A percentile compares a stretch with the other conserved stretches of the same genome.
Evolutionary conservation across 2,888 invertebrate genomes (phyloP).

Genomic region (Drosophila nr. medialis): DNA sequence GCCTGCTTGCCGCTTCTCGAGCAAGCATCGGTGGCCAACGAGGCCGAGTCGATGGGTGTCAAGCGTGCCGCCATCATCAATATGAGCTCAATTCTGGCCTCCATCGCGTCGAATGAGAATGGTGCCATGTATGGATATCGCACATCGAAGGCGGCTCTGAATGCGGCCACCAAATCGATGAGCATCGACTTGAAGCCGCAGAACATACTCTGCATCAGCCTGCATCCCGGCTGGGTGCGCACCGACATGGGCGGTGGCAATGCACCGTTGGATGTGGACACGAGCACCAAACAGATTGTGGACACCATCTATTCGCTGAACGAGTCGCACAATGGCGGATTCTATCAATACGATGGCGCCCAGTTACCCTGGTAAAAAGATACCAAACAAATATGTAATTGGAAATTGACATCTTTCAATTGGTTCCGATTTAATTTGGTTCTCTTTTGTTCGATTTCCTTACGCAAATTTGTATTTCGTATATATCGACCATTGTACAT

Average conservation of each 20-base stretch:
- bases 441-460: neutral
- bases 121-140: slow-evolving; percentile 94
- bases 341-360: slow-evolving; percentile 91
- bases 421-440: neutral
- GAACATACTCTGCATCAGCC: slow-evolving; percentile 89
- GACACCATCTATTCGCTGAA: slow-evolving; percentile 87
- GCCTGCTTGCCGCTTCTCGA: slow-evolving; percentile 90
- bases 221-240: slow-evolving; percentile 97
- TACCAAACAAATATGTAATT: neutral
- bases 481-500: neutral
- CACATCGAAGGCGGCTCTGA: slow-evolving; percentile 94
- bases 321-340: slow-evolving; percentile 90
- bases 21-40: slow-evolving; percentile 87
- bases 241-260: slow-evolving; percentile 95
- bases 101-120: slow-evolving; percentile 89
- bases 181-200: slow-evolving; percentile 91
- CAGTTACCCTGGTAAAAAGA: slow-evolving; percentile 88
- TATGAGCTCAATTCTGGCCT: slow-evolving; percentile 93
- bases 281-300: slow-evolving; percentile 89
- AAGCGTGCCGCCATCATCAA: slow-evolving; percentile 91
- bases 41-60: slow-evolving; percentile 86
- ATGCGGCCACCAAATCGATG: slow-evolving; percentile 94
- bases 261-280: slow-evolving; percentile 90
- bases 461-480: neutral
- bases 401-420: neutral